Conservation (phyloP, 2,113 vertebrate genomes). For the Oreochromis tanganicae region DNA sequence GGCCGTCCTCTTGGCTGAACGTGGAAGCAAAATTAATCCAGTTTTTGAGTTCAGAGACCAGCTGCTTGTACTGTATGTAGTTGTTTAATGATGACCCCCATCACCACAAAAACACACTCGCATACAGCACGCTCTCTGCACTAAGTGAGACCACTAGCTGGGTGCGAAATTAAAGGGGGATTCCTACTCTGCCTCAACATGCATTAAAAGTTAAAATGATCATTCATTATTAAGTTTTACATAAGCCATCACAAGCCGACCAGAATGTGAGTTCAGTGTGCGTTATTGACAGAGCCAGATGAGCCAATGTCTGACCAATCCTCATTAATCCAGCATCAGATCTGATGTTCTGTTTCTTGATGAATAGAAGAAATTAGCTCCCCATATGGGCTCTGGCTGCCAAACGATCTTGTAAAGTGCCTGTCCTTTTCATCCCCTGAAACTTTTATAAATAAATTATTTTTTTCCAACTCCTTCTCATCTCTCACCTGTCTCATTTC, state of each 20-base stretch:
- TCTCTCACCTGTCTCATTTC: conserved; percentile 58
- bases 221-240: conserved; percentile 65
- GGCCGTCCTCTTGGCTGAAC: background rate
- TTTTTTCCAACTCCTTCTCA: conserved; percentile 16
- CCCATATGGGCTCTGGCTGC: background rate
- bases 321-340: conserved; percentile 44
- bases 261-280: conserved; percentile 8
- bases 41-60: background rate
- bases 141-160: conserved; percentile 8
- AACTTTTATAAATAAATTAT: conserved; percentile 51
- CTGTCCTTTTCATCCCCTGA: conserved; percentile 16
- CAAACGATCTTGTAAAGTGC: conserved; percentile 45
- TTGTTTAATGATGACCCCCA: conserved; percentile 23
- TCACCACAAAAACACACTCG: conserved; percentile 7
- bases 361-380: conserved; percentile 11
- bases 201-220: conserved; percentile 66
- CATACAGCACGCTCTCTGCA: background rate
- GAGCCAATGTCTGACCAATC: conserved; percentile 13
- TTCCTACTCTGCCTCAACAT: conserved; percentile 30
- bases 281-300: conserved; percentile 36
- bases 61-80: background rate
- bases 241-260: conserved; percentile 32
- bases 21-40: background rate
- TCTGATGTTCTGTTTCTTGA: background rate
- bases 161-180: conserved; percentile 62